A percentile compares a stretch with the other conserved stretches of the same genome.
Conservation (phyloP, 2,113 vertebrate species). For the Bolborhynchus lineola region DNA sequence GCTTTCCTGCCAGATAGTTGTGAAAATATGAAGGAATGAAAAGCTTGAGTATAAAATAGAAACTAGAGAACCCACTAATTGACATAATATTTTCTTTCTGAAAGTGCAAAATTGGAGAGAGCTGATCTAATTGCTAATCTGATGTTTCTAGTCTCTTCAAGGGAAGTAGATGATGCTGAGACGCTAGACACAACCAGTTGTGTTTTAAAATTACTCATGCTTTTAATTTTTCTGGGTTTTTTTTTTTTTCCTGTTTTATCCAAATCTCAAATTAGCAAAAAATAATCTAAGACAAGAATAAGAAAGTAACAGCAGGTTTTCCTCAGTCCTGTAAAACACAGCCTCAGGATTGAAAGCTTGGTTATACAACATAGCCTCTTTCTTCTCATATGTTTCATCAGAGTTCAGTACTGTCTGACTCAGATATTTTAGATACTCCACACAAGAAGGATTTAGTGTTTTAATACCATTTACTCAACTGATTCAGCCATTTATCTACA, state of each 20-base stretch:
- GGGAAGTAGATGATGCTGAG: neutral
- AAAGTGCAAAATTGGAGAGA: conserved; percentile 20
- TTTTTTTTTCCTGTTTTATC: neutral
- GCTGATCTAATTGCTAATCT: conserved; percentile 53
- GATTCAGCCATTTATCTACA: neutral
- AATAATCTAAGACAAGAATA: neutral
- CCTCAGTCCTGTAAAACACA: neutral
- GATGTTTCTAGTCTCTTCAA: neutral
- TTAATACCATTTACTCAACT: neutral
- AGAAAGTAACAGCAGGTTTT: neutral
- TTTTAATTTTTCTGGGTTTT: neutral
- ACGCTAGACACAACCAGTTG: neutral
- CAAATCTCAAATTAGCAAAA: conserved; percentile 1
- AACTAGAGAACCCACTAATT: conserved; percentile 14
- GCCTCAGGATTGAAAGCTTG: neutral
- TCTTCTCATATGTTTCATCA: neutral
- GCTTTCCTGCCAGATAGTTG: neutral
- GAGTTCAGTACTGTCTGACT: neutral
- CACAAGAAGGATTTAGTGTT: neutral
- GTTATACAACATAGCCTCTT: neutral
- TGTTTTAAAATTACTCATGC: neutral
- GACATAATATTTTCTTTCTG: conserved; percentile 6
- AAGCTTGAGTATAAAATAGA: neutral
- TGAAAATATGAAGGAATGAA: neutral
- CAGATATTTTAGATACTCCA: neutral